Base-by-base conservation (phyloP, 2,113 vertebrate species). In the Ahaetulla prasina region DNA sequence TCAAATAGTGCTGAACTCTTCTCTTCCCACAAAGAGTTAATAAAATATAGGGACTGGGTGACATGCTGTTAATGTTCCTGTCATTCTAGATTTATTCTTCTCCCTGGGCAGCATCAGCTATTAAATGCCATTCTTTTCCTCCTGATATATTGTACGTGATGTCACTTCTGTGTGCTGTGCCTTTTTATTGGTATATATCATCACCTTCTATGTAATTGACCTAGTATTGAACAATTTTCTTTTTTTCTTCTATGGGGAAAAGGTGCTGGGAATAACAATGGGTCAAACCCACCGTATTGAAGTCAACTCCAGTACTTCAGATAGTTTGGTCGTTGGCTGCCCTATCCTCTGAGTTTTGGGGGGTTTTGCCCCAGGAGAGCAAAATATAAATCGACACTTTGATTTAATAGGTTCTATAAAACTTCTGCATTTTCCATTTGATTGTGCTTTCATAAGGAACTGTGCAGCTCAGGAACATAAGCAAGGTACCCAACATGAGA, bases 201-300 rank as follows among this genome's bases (percentile, higher is more conserved):
- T 91, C 43, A 50, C 89, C 93, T 93, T 92, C 92, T 97, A 92
- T 96, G 92, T 88, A 89, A 91, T 95, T 94, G 96, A 95, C 95
- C 94, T 93, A 93, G 63, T 0, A 0, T 92, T 50, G 68, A 88
- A 80, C 94, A 92, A 45, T 88, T 0, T 0, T 91, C 35, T 80
- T 95, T 49, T 47, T 89, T 95, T 85, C 95, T 96, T 95, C 96
- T 95, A 94, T 95, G 95, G 94, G 95, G 94, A 91, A 60, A 94
- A 95, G 96, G 96, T 92, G 27, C 45, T 92, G 88, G 35, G 25
- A 50, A 84, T n/a, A 89, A 12, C 11, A 45, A 14, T 45, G 25
- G 9, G 25, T 54, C 3, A 89, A 54, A 93, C 89, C 91, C 91
- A 95, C 89, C 35, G 93, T 85, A 47, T 2, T 88, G 80, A 93